Evolutionary conservation across 2,888 invertebrate species (phyloP).

Genomic region (Deroplatys truncata): DNA sequence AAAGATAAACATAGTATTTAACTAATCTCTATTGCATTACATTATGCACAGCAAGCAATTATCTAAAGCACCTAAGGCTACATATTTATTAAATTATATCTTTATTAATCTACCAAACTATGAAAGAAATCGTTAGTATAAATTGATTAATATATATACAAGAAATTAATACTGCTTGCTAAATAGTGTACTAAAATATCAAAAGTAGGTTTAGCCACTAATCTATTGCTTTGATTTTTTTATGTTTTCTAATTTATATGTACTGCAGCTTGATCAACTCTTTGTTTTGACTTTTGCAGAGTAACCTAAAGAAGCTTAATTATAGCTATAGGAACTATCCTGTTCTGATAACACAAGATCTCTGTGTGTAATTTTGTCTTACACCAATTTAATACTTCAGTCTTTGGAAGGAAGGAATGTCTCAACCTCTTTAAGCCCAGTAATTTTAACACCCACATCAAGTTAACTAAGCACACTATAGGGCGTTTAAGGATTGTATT

Average conservation of each 20-base stretch:
- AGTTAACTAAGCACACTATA: too few species aligned
- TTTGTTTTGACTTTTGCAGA: neutral
- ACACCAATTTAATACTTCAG: too few species aligned
- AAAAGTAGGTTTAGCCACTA: neutral
- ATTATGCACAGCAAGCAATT: neutral
- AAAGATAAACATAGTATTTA: neutral
- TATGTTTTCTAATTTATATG: too few species aligned
- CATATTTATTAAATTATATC: neutral
- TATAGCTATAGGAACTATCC: neutral
- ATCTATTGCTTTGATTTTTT: neutral
- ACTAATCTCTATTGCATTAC: neutral
- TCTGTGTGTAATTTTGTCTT: too few species aligned
- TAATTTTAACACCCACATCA: too few species aligned
- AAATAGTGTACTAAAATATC: neutral
- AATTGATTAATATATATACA: neutral
- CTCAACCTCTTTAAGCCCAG: too few species aligned
- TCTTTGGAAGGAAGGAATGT: too few species aligned
- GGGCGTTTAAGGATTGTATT: too few species aligned
- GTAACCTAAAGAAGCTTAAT: neutral
- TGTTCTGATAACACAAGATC: neutral
- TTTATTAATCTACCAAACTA: neutral
- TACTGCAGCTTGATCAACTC: neutral
- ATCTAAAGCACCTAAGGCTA: neutral
- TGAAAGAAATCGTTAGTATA: neutral
- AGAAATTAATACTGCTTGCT: neutral